These are phyloP conservation scores for Montipora foliosa DNA, from an alignment of 64 coral and sea anemone species.

Conservation along the genomic window DNA sequence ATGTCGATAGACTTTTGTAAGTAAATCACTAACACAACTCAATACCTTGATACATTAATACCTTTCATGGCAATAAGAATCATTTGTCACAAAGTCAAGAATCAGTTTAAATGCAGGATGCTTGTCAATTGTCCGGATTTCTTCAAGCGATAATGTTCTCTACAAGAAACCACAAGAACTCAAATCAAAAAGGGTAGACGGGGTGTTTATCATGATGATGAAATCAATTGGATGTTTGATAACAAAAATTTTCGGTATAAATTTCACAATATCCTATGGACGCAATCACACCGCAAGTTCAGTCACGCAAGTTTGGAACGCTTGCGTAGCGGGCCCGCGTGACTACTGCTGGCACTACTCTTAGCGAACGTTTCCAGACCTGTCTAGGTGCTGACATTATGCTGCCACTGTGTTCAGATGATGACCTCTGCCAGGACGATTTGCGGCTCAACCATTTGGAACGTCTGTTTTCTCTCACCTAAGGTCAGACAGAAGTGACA, in stretches of 20 bases:
- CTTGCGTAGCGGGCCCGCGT: too few relatives aligned
- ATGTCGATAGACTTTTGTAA: too few relatives aligned
- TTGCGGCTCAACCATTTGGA: conserved; percentile 88
- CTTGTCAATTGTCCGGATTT: conserved; percentile 91
- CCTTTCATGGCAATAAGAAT: conserved; percentile 93
- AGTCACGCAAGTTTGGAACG: too few relatives aligned
- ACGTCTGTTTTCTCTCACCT: conserved; percentile 87
- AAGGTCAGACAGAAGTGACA: background rate
- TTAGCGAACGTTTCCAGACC: background rate
- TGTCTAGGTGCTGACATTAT: conserved; percentile 37
- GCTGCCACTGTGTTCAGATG: conserved; percentile 49
- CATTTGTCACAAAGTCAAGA: conserved; percentile 96
- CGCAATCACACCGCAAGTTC: too few relatives aligned
- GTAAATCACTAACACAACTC: too few relatives aligned
- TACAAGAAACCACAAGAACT: conserved; percentile 9
- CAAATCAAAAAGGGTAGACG: background rate
- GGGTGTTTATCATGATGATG: background rate
- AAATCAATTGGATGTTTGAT: too few relatives aligned
- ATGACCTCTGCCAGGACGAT: conserved; percentile 90
- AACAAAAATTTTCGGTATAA: too few relatives aligned
- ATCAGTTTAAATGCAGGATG: conserved; percentile 96
- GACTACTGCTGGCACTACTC: too few relatives aligned
- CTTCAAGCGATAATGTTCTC: conserved; percentile 83
- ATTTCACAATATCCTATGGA: too few relatives aligned
- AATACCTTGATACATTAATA: background rate